A percentile compares a stretch with the other conserved stretches of the same genome.
Evolutionary conservation across 1,140 invertebrate genomes (phyloP).

Genomic region (Solen grandis): DNA sequence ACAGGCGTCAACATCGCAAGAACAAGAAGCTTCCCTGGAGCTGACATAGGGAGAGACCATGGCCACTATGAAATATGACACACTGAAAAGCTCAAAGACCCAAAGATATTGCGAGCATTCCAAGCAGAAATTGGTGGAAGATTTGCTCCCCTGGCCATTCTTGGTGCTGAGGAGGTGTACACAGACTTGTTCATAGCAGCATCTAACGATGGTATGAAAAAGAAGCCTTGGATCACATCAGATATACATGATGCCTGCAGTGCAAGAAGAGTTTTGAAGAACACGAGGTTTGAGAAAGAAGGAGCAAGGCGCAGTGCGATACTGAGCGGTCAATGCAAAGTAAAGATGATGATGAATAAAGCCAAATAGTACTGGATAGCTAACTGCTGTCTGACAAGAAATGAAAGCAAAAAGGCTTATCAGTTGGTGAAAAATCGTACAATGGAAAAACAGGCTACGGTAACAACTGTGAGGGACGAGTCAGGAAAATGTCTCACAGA

Average conservation of each 20-base stretch:
- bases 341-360: neutral
- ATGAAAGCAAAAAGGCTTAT: neutral
- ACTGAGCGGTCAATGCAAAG: neutral
- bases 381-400: no score
- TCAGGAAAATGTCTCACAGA: neutral
- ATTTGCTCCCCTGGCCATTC: neutral
- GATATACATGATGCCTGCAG: constrained; percentile 1
- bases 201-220: neutral
- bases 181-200: neutral
- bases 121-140: neutral
- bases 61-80: neutral
- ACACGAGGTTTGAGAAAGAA: neutral
- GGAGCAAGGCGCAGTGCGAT: neutral
- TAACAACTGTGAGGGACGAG: neutral
- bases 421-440: neutral
- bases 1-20: constrained; percentile 59
- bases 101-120: neutral
- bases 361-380: neutral
- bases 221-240: constrained; percentile 36
- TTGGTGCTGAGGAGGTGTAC: neutral
- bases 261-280: constrained; percentile 30
- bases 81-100: constrained; percentile 35
- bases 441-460: neutral
- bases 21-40: constrained; percentile 56
- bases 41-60: constrained; percentile 61